phyloP scores from a whole-genome alignment of 2,888 invertebrate genomes.

The Eupelmus urozonus region DNA sequence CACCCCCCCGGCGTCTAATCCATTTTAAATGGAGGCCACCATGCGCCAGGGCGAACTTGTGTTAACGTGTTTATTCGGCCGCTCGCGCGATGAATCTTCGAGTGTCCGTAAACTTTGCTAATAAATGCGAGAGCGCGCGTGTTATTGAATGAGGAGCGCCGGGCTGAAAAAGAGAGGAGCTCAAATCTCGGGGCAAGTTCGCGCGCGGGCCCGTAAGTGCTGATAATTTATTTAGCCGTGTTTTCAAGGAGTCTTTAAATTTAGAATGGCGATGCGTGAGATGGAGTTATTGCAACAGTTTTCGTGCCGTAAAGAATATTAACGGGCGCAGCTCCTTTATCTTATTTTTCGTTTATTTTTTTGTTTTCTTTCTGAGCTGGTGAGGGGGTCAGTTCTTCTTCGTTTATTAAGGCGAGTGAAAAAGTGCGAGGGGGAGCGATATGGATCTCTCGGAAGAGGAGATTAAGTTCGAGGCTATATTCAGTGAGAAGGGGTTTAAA shows the following conservation, averaged over 20 bases:
- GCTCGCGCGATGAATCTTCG: slow-evolving; percentile 22
- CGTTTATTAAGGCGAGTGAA: not conserved
- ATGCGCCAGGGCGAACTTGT: slow-evolving; percentile 22
- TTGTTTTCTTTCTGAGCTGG: not conserved
- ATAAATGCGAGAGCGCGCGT: slow-evolving; percentile 18
- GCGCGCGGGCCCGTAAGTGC: not conserved
- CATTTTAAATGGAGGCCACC: slow-evolving; percentile 41
- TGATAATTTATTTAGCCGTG: slow-evolving; percentile 25
- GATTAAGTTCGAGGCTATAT: slow-evolving; percentile 5
- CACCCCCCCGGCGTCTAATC: slow-evolving; percentile 15
- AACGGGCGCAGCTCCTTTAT: not conserved
- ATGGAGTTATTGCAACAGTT: not conserved
- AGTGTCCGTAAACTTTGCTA: slow-evolving; percentile 30
- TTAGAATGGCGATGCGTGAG: not conserved
- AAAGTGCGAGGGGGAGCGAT: not conserved
- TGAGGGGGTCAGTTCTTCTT: not conserved
- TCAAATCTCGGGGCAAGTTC: too few relatives aligned
- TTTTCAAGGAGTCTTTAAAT: slow-evolving; percentile 4
- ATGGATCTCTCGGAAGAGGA: not conserved
- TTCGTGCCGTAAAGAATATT: not conserved
- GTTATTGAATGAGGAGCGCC: slow-evolving; percentile 11
- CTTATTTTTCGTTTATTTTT: not conserved
- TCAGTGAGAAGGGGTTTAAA: not conserved
- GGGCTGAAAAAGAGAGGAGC: not conserved
- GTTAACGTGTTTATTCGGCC: slow-evolving; percentile 32